A percentile compares a stretch with the other conserved stretches of the same genome.
phyloP scores from a whole-genome alignment of 1,140 invertebrate species.

The Musca vetustissima region DNA sequence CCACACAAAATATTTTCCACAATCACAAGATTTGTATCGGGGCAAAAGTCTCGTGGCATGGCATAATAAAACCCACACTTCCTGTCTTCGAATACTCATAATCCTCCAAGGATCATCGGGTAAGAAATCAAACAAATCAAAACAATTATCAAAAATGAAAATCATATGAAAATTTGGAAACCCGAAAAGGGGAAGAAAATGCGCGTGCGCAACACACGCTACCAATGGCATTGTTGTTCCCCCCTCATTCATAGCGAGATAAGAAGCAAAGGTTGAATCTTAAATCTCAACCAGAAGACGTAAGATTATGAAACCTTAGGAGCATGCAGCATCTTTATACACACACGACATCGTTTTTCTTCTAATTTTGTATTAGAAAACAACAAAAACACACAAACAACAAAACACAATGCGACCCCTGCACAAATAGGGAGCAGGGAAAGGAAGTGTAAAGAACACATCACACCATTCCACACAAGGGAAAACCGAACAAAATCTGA shows the following conservation, averaged over 20 bases:
- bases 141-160: slow-evolving; percentile 8
- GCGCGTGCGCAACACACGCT: slow-evolving; percentile 29
- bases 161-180: background rate
- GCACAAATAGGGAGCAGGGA: too few relatives aligned
- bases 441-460: too few relatives aligned
- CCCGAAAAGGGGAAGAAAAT: background rate
- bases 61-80: background rate
- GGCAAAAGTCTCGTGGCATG: too few relatives aligned
- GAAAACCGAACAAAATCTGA: too few relatives aligned
- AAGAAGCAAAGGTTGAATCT: too few relatives aligned
- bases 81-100: slow-evolving; percentile 4
- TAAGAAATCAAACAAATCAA: slow-evolving; percentile 7
- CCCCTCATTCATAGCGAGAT: too few relatives aligned
- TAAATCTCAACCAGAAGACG: background rate
- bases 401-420: too few relatives aligned
- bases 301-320: background rate
- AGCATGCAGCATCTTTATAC: background rate
- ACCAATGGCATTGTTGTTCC: background rate
- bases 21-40: background rate
- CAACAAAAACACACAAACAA: background rate
- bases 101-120: slow-evolving; percentile 12
- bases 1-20: too few relatives aligned
- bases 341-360: background rate
- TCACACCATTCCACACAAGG: too few relatives aligned
- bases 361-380: background rate